These are phyloP conservation scores for Megalurothrips usitatus DNA, from an alignment of 2,888 invertebrate genomes.

Conservation along the genomic window DNA sequence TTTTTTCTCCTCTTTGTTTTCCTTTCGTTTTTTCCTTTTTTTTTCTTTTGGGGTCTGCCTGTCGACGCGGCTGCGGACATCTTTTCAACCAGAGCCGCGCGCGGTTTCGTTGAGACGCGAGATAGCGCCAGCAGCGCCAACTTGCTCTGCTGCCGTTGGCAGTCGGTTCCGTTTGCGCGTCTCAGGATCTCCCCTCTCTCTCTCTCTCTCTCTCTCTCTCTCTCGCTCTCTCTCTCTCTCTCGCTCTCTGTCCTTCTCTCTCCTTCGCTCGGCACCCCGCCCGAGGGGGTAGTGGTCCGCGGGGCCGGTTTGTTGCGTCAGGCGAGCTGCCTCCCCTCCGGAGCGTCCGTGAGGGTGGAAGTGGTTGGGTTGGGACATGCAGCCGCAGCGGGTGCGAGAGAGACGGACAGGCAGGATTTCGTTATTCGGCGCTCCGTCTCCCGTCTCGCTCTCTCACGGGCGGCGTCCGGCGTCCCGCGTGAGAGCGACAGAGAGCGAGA, in stretches of 20 bases:
- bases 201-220: too few relatives aligned
- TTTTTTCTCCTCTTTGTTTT: background rate
- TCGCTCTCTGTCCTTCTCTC: too few relatives aligned
- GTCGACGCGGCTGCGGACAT: background rate
- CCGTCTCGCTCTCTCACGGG: background rate
- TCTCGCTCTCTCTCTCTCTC: too few relatives aligned
- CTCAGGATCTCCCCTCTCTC: too few relatives aligned
- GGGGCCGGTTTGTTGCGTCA: background rate
- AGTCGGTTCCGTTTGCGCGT: too few relatives aligned
- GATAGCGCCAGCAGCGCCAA: too few relatives aligned
- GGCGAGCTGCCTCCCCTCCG: background rate
- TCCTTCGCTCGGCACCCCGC: too few relatives aligned
- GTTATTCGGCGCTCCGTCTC: background rate
- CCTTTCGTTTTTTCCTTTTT: too few relatives aligned
- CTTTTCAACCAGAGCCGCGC: too few relatives aligned
- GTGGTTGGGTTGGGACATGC: background rate
- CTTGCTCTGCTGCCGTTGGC: too few relatives aligned
- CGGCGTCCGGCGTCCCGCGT: background rate
- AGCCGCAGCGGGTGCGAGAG: background rate
- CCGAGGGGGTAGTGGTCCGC: too few relatives aligned
- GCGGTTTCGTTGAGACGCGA: too few relatives aligned
- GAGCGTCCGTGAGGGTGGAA: background rate
- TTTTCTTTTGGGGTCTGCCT: background rate
- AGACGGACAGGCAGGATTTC: background rate
- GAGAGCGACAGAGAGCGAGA: background rate